phyloP scores from a whole-genome alignment of 2,888 invertebrate species.

The Thysanoteuthis rhombus region DNA sequence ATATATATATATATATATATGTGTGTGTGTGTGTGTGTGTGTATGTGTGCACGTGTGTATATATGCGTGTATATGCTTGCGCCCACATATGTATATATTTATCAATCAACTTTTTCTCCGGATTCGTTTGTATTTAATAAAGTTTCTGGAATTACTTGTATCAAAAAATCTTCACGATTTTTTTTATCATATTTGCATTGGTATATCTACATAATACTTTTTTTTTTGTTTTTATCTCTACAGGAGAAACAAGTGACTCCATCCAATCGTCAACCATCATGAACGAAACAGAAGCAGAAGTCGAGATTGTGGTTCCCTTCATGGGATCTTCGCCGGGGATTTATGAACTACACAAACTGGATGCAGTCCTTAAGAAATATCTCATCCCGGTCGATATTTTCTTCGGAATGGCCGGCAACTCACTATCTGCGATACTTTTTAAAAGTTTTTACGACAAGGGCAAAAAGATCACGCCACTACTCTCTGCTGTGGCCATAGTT shows the following conservation, averaged over 20 bases:
- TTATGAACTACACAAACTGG: slow-evolving; percentile 33
- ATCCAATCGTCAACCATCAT: slow-evolving; percentile 19
- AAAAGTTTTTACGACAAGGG: slow-evolving; percentile 44
- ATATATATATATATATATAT: too few species aligned
- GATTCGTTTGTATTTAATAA: too few species aligned
- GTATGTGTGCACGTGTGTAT: background rate
- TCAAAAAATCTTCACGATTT: background rate
- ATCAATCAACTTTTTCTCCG: background rate
- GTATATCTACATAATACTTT: background rate
- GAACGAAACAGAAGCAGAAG: background rate
- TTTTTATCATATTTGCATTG: background rate
- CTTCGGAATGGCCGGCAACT: slow-evolving; percentile 42
- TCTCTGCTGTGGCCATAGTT: slow-evolving; percentile 46
- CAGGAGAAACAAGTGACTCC: background rate
- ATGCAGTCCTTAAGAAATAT: slow-evolving; percentile 40
- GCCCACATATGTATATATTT: background rate
- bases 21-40: too few species aligned
- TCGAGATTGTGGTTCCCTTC: slow-evolving; percentile 28
- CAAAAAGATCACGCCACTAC: slow-evolving; percentile 49
- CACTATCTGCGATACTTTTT: slow-evolving; percentile 43
- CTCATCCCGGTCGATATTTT: slow-evolving; percentile 44
- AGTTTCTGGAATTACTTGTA: too few species aligned
- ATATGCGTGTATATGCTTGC: background rate
- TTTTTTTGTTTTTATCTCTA: background rate
- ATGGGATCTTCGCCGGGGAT: slow-evolving; percentile 34